Base-by-base conservation (phyloP, 2,113 vertebrate species). In the Emydura subglobosa region DNA sequence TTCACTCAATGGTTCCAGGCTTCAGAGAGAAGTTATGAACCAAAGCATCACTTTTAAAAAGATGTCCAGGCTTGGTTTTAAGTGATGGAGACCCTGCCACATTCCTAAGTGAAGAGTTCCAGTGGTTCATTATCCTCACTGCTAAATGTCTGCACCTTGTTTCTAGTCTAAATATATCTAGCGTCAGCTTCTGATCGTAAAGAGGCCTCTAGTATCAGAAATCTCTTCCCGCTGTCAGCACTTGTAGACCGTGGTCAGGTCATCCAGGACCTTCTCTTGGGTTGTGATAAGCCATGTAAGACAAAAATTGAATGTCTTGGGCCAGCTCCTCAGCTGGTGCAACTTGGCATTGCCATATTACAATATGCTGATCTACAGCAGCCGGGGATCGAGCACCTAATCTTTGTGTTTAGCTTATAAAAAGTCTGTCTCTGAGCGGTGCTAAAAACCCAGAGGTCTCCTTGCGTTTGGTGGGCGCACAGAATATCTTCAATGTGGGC, bases 331-430 rank as follows among this genome's bases (percentile, higher is more conserved):
- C 4, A 83, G 78, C 47, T 44, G 74, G 42, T 47, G 74, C 11
- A 27, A 24, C 51, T 31, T 72, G 79, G 17, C 85, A 87, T 54
- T 19, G 76, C 7, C 25, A 3, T 3, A 0, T 4, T 82, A 88
- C 51, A 1, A 1, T 7, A 0, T 17, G 68, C 68, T 93, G 80
- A 59, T 86, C 39, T 83, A 3, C 6, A 27, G 54, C 25, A 19
- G 54, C 27, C 14, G 16, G 39, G 81, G n/a, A 57, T 27, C 81
- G 14, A 55, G 14, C 14, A 57, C 8, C 14, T n/a, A 54, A 39
- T 7, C 21, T 81, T 31, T 81, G 54, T 54, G 31, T 54, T 81
- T 81, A 14, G 22, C 47, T 31, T 81, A 54, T 53, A 82, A 55
- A 53, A n/a, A 57, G 14, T 44, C 53, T 44, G 25, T 16, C 14